Percentiles rank a stretch among this genome's conserved stretches.
Evolutionary conservation across 2,888 invertebrate species (phyloP).

Genomic region (Drosophila falleni): DNA sequence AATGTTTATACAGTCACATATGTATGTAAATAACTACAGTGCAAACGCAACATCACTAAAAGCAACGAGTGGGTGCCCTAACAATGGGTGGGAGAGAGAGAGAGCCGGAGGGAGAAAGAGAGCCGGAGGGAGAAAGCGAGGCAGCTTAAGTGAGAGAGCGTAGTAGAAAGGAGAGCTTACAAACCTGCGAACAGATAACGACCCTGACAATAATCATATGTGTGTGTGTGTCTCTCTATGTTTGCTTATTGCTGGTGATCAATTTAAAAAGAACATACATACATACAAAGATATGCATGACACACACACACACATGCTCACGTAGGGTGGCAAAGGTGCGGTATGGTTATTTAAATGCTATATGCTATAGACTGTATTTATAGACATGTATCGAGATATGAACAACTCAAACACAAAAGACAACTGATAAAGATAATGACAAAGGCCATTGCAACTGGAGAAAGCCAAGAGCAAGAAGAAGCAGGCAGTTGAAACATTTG

Average conservation of each 20-base stretch:
- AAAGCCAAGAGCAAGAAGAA: background rate
- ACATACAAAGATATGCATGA: background rate
- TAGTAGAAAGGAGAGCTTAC: constrained; percentile 18
- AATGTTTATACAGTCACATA: background rate
- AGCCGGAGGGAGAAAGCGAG: constrained; percentile 1
- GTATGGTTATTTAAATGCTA: constrained; percentile 28
- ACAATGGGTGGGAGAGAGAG: background rate
- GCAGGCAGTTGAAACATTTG: background rate
- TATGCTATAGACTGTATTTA: constrained; percentile 19
- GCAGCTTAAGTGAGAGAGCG: background rate
- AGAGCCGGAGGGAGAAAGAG: constrained; percentile 1
- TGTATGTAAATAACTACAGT: constrained; percentile 31
- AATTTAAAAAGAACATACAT: constrained; percentile 32
- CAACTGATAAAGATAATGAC: constrained; percentile 7
- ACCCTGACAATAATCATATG: constrained; percentile 40
- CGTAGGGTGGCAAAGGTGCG: constrained; percentile 14
- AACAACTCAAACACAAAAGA: constrained; percentile 12
- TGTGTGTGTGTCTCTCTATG: background rate
- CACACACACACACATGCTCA: constrained; percentile 1
- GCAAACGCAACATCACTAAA: constrained; percentile 41
- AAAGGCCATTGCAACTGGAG: background rate
- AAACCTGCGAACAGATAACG: constrained; percentile 50
- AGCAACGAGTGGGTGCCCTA: background rate
- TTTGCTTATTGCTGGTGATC: constrained; percentile 28
- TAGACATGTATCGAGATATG: constrained; percentile 6